Base-by-base conservation (phyloP, 2,797 vertebrate genomes). In the Mus minutoides region DNA sequence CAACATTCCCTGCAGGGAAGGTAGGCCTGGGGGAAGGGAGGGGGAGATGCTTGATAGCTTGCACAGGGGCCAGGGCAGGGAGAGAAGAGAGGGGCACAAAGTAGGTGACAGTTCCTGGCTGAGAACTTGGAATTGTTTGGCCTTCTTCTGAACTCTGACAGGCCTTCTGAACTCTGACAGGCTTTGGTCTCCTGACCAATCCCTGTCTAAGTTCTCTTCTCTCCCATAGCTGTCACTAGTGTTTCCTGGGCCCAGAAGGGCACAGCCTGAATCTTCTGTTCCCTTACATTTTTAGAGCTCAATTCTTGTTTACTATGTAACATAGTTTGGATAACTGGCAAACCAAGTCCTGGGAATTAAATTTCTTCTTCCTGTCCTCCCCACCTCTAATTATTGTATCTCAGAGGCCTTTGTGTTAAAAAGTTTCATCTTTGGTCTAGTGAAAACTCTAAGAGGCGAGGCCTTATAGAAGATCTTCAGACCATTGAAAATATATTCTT, bases 1-100 rank as follows among this genome's bases (percentile, higher is more conserved):
- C 62, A 93, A 80, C 26, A 62, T 37, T 89, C 52, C 52, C 22
- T 71, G n/a, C 73, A 83, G 88, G 92, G 52, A 92, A 96, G 71
- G 43, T n/a, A 91, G 31, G 43, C 82, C 91, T 96, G n/a, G 12
- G 40, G 40, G 87, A 71, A 17, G 49, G 34, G 87, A 71, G 21
- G 49, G 34, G 2, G 43, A 96, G 34, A 19, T 54, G 94, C 69
- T 69, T 76, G 34, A 62, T 82, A 64, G 76, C 52, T 21, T 11
- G 16, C 5, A 16, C 67, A 17, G 40, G 31, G 40, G 7, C 40
- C n/a, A 46, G 52, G 52, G 7, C 46, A 54, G 58, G 52, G 52
- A 52, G 37, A 40, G 24, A 26, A 46, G 16, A 3, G 31, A 86
- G 90, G 54, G 62, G 6, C 21, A 71, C n/a, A 71, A 73, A 75